Evolutionary conservation across 2,113 vertebrate species (phyloP).

Genomic region (Trochalopteron elliotii): DNA sequence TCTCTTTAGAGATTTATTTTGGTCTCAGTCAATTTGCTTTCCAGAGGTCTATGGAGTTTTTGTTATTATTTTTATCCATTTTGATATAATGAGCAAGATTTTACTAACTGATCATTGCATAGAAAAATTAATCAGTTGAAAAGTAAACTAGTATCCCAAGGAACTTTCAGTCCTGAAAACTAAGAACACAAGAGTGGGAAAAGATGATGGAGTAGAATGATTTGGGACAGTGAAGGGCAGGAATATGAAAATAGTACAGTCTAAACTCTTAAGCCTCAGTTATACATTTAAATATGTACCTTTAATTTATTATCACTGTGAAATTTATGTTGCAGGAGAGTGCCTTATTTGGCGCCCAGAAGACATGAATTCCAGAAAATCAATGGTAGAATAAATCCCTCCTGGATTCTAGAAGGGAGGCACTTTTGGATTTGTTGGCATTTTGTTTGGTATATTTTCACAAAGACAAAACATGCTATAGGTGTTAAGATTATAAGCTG

Average conservation of each 20-base stretch:
- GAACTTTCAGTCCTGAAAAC: background rate
- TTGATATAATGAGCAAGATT: background rate
- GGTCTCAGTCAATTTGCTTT: background rate
- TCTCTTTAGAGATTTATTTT: background rate
- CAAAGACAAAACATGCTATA: background rate
- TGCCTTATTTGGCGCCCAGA: background rate
- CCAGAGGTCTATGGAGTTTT: background rate
- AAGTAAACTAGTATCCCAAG: background rate
- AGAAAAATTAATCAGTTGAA: background rate
- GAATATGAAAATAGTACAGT: background rate
- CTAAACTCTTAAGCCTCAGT: background rate
- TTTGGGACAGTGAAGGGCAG: background rate
- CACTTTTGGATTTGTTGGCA: background rate
- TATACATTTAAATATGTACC: background rate
- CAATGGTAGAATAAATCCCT: background rate
- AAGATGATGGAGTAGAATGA: background rate
- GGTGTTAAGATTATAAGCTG: background rate
- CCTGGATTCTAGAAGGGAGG: background rate
- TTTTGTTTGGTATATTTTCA: background rate
- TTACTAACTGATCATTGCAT: background rate
- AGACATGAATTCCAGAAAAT: background rate
- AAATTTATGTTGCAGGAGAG: background rate
- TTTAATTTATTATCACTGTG: background rate
- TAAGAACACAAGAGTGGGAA: background rate
- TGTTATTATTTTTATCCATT: background rate